Percentiles rank a stretch among this genome's conserved stretches.
These are phyloP conservation scores for Megaptera novaeangliae DNA, from an alignment of 2,113 vertebrate species.

Conservation along the genomic window DNA sequence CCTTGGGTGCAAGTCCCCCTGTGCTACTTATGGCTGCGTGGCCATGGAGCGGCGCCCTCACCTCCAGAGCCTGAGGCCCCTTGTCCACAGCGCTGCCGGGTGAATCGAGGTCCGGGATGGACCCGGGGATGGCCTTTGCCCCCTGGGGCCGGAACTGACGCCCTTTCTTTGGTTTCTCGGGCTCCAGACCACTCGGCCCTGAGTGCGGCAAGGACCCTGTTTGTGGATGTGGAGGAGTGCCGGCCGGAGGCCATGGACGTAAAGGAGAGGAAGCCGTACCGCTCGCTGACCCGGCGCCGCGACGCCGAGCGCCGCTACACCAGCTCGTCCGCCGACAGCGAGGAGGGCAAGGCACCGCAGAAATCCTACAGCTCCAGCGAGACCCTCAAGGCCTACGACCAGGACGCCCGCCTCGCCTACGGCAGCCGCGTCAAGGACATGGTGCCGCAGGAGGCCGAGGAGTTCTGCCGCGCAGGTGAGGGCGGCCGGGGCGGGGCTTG, in stretches of 20 bases:
- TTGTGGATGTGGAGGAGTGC: constrained; percentile 86
- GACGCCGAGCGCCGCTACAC: constrained; percentile 95
- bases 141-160: neutral
- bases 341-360: constrained; percentile 91
- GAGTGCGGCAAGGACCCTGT: constrained; percentile 66
- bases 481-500: fast-evolving
- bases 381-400: constrained; percentile 98
- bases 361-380: constrained; percentile 99
- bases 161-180: neutral
- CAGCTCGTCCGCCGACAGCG: constrained; percentile 94
- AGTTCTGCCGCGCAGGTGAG: constrained; percentile 92
- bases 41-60: neutral
- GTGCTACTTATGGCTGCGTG: fast-evolving
- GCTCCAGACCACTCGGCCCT: constrained; percentile 82
- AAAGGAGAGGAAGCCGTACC: constrained; percentile 96
- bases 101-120: fast-evolving
- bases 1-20: neutral
- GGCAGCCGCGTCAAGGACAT: constrained; percentile 91
- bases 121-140: neutral
- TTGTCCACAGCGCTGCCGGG: fast-evolving
- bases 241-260: constrained; percentile 92
- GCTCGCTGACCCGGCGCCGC: constrained; percentile 93
- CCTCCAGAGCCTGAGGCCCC: neutral
- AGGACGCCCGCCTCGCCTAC: constrained; percentile 90
- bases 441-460: constrained; percentile 94